These are phyloP conservation scores for Heteromormyrus szaboi DNA, from an alignment of 2,797 vertebrate species.

Conservation along the genomic window DNA sequence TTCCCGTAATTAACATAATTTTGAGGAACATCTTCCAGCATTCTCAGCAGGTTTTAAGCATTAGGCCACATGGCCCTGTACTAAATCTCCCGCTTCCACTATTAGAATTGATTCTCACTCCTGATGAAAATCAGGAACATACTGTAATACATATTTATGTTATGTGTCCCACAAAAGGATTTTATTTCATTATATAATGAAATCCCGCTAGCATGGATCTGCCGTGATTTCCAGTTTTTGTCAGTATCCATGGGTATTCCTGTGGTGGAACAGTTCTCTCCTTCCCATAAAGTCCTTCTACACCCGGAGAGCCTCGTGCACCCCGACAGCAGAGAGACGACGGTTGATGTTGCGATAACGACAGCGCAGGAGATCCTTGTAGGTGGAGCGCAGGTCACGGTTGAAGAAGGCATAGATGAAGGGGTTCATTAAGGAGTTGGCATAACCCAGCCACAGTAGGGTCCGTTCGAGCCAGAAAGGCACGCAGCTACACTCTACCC, in stretches of 20 bases:
- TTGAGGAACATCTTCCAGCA: not conserved
- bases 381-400: constrained; percentile 69
- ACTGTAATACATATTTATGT: not conserved
- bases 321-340: constrained; percentile 67
- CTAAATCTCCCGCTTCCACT: constrained; percentile 36
- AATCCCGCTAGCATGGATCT: not conserved
- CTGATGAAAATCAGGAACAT: not conserved
- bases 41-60: not conserved
- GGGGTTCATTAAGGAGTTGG: constrained; percentile 75
- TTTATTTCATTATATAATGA: constrained; percentile 4
- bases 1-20: not conserved
- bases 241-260: not conserved
- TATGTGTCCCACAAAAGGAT: not conserved
- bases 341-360: constrained; percentile 75
- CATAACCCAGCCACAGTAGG: constrained; percentile 70
- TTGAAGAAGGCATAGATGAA: constrained; percentile 78
- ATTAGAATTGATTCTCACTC: constrained; percentile 31
- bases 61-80: constrained; percentile 43
- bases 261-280: not conserved
- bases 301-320: constrained; percentile 68
- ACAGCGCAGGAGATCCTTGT: constrained; percentile 68
- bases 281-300: constrained; percentile 30
- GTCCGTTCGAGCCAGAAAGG: constrained; percentile 73
- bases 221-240: not conserved
- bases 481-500: constrained; percentile 69